Evolutionary conservation across 2,797 vertebrate genomes (phyloP), one percentile per base, ranked within the genome.

Genomic region (Hypotaenidia philippensis): DNA sequence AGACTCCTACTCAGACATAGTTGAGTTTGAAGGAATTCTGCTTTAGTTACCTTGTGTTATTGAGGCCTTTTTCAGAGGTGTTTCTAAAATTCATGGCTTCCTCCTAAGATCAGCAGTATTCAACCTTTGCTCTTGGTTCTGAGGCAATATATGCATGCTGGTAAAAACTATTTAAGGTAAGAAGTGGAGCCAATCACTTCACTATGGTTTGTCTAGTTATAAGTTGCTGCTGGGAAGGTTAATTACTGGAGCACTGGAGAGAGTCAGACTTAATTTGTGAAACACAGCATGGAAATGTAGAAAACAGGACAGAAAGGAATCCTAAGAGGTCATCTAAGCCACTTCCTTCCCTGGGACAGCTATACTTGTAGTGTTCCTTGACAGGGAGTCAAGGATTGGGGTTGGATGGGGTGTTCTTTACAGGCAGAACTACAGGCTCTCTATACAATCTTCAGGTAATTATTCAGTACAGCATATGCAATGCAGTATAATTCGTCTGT

Each of bases 21-120:
- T 57, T 90, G 70, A 70, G 75, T 88, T 91, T 78, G 93, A 95
- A 96, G 83, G 94, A 95, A 95, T 95, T 96, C 76, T 91, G 93
- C 18, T 60, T 61, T 17, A 70, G 45, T 20, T 44, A 78, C 18
- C 50, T 83, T 26, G 11, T 13, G 6, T 44, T 76, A 75, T 20
- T 65, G 72, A 74, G 22, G 55, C 27, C 14, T 69, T 77, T 93
- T 93, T 96, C 65, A 90, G 45, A 34, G 31, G 6, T 69, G 22
- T 25, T 83, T 38, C 36, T 94, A 57, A 95, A 96, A 96, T 95
- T 96, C 80, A 83, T 20, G 34, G 23, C 22, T 75, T 65, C 38
- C 3, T 79, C 61, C 49, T 15, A 10, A 77, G 87, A 90, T 69
- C 64, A 94, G 89, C 77, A 82, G 59, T 45, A 81, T 72, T 84